Evolutionary conservation across 2,888 invertebrate species (phyloP).

Genomic region (Callyntrura guangdongensis): DNA sequence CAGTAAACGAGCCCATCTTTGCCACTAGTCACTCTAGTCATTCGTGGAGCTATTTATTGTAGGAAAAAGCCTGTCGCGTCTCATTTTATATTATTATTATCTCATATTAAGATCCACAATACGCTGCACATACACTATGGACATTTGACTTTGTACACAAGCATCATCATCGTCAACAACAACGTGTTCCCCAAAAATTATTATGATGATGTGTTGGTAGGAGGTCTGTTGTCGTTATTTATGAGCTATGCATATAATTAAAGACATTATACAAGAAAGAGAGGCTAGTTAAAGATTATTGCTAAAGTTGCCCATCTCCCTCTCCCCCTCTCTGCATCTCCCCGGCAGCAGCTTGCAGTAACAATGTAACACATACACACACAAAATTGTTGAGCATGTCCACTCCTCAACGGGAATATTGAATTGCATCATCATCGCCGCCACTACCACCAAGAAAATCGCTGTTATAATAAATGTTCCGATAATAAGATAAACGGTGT

Average conservation of each 20-base stretch:
- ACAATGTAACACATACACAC: background rate
- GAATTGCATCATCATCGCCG: constrained; percentile 55
- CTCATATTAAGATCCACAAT: constrained; percentile 5
- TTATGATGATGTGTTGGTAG: constrained; percentile 44
- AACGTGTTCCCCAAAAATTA: constrained; percentile 36
- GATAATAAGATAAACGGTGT: constrained; percentile 55
- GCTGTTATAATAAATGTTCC: constrained; percentile 31
- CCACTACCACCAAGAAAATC: constrained; percentile 9
- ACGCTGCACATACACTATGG: background rate
- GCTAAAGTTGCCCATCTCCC: background rate
- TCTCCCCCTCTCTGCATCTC: constrained; percentile 15
- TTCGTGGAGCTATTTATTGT: constrained; percentile 35
- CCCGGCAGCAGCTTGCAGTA: background rate
- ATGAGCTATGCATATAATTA: constrained; percentile 20
- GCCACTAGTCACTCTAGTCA: constrained; percentile 44
- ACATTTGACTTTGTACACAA: background rate
- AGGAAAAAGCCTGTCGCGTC: constrained; percentile 51
- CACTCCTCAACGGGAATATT: constrained; percentile 18
- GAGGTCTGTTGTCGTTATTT: constrained; percentile 47
- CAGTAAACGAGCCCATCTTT: constrained; percentile 74
- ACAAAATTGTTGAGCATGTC: background rate
- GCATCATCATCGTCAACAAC: background rate
- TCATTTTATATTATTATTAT: constrained; percentile 9
- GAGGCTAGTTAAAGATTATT: constrained; percentile 8
- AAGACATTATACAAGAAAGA: constrained; percentile 20